Evolutionary conservation across 2,797 vertebrate genomes (phyloP), one percentile per base, ranked within the genome.

Genomic region (Schizopygopsis malacanthus): DNA sequence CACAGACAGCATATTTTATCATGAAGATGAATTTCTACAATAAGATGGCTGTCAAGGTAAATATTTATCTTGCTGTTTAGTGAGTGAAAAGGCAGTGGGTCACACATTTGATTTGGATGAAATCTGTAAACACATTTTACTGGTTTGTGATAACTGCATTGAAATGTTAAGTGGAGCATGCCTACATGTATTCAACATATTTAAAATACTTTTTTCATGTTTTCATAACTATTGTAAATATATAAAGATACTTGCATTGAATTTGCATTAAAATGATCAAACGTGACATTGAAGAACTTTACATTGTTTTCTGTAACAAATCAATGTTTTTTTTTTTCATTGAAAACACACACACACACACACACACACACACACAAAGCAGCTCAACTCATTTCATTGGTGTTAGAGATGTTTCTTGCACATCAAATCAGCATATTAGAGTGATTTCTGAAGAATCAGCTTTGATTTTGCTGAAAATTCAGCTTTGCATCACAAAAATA

Each of bases 11-110:
- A 93, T 97, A 97, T 98, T 97, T 96, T 96, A 95, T 96, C 96
- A 98, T 97, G 97, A 98, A 98, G 97, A 97, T 97, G 96, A 96
- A 99, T 97, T 96, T 97, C 97, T 98, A 98, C 96, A 94, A 97
- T 94, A 95, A 95, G 95, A 99, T 98, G 97, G 97, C 97, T 95
- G 96, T 99, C 97, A 99, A 96, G 98, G 98, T 99, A 98, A 99
- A 98, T 98, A 98, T 97, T 96, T 96, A 95, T 96, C 95, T 93
- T 95, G 94, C 96, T 96, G 95, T 96, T 97, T 97, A 96, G 96
- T 94, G 96, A 97, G 96, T 96, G 94, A 96, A 96, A 96, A 95
- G 95, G 95, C 95, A 96, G 95, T 96, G 95, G 96, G 94, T 94
- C 93, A 94, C 92, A 82, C 93, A 95, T 95, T 95, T 95, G 92